Evolutionary conservation across 2,797 vertebrate genomes (phyloP), one percentile per base, ranked within the genome.

Genomic region (Esox masquinongy): DNA sequence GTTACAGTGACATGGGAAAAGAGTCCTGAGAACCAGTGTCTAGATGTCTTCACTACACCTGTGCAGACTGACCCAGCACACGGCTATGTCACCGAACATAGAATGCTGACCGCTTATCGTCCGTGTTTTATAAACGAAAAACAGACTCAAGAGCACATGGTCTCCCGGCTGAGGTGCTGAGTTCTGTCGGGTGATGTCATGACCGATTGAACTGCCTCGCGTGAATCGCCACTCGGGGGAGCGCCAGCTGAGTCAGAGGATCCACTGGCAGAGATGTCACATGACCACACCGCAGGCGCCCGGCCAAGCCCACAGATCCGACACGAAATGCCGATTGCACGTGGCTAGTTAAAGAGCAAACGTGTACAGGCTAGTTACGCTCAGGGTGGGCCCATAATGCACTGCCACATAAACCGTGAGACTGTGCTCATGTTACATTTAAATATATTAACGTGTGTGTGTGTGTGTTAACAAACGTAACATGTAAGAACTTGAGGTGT

Each of bases 241-340:
- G 29, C 19, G 19, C 12, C 51, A 17, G 14, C 29, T 72, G 71
- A 72, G 51, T 72, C 71, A 72, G 31, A 72, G 51, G 51, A 59
- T 72, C 71, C 53, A 22, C 70, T 59, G 70, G 70, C 51, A n/a
- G 51, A 70, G 47, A n/a, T 29, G 6, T 14, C 49, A 53, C 69
- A 71, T 53, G 49, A 22, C 47, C 29, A 31, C 71, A 61, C 29
- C 53, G 22, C 19, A 59, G 12, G 70, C 29, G 14, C 4, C 36
- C 7, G 5, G 5, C 51, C 70, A 34, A 36, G 31, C 11, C 34
- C 19, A 6, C 29, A 17, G 5, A 4, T 22, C 31, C 9, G 22
- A 31, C 19, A 5, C 7, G 39, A 43, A 4, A 43, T 4, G 5
- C 39, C 9, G 5, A 43, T 6, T 43, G 39, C 39, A 43, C 39